Evolutionary conservation across 2,888 invertebrate species (phyloP), one percentile per base, ranked within the genome.

Genomic region (Lobophora halterata): DNA sequence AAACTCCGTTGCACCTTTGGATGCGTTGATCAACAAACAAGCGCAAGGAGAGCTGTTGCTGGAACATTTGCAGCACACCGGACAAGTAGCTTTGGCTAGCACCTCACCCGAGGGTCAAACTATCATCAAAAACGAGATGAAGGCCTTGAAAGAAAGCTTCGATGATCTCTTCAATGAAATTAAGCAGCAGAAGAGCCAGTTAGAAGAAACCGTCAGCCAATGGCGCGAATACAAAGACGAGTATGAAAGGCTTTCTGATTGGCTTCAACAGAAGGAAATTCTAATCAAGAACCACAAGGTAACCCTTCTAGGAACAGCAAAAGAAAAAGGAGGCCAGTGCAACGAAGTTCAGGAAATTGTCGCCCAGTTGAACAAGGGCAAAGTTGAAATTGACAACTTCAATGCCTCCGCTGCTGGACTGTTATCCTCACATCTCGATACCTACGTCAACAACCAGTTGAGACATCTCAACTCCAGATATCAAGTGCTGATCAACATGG

Each of bases 141-240:
- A 93, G 61, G 94, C 95, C 0, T 76, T 96, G 7, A 92, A 93
- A 49, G 95, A 96, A 74, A 95, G 93, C 56, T 97, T 97, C 58
- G 93, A 95, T 59, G 90, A 91, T 48, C 81, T 97, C 3, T 97
- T 97, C 73, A 93, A 92, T 74, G 96, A 97, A 65, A 93, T 97
- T 17, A 92, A 93, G 63, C 91, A 94, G 58, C 95, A 96, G 69
- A 95, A 96, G 65, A 93, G 92, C 53, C 93, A 95, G 67, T 73
- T 97, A 9, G 96, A 96, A 79, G 90, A 91, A 1, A 95, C 93
- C 2, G 91, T 96, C 41, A 89, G 90, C 32, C 94, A 96, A 63
- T 95, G 96, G 95, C 90, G 95, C 35, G 94, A 96, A 45, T 97
- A 95, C 79, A 97, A 97, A 75, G 97, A 97, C 65, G 97, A 97